phyloP scores from a whole-genome alignment of 1,140 invertebrate genomes.

The Aplysia californica region DNA sequence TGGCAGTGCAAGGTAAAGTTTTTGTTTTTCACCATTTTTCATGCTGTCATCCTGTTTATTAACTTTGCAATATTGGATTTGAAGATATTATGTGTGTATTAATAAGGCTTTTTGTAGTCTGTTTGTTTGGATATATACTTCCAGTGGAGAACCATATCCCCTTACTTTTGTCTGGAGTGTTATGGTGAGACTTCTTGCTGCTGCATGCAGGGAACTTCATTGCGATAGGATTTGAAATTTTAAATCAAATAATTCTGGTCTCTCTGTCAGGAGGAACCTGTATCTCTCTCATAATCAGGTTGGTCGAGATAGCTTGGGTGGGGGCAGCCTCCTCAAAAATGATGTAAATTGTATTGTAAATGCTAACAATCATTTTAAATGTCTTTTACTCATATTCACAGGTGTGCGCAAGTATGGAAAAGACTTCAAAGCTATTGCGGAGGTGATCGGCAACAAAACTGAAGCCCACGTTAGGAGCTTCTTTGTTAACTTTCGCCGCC shows the following conservation, averaged over 20 bases:
- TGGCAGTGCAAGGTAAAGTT: constrained; percentile 84
- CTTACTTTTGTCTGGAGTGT: background rate
- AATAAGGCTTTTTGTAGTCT: too few species aligned
- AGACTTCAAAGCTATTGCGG: constrained; percentile 94
- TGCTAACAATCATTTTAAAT: too few species aligned
- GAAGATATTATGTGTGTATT: background rate
- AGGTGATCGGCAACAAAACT: constrained; percentile 94
- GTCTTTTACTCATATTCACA: constrained; percentile 49
- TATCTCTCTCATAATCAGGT: too few species aligned
- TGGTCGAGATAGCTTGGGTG: too few species aligned
- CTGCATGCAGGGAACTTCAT: too few species aligned
- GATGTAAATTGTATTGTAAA: too few species aligned
- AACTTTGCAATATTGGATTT: background rate
- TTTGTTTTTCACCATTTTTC: constrained; percentile 20
- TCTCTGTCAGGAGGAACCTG: too few species aligned
- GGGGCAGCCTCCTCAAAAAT: too few species aligned
- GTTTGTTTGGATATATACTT: background rate
- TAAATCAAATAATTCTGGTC: background rate
- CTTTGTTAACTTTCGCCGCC: constrained; percentile 88
- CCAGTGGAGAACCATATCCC: background rate
- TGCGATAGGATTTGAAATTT: background rate
- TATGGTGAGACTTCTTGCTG: too few species aligned
- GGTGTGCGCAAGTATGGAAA: constrained; percentile 92
- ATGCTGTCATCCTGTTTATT: too few species aligned
- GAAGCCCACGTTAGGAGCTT: constrained; percentile 92